Conservation (phyloP, 2,888 invertebrate species). For the Dasypogon diadema region DNA sequence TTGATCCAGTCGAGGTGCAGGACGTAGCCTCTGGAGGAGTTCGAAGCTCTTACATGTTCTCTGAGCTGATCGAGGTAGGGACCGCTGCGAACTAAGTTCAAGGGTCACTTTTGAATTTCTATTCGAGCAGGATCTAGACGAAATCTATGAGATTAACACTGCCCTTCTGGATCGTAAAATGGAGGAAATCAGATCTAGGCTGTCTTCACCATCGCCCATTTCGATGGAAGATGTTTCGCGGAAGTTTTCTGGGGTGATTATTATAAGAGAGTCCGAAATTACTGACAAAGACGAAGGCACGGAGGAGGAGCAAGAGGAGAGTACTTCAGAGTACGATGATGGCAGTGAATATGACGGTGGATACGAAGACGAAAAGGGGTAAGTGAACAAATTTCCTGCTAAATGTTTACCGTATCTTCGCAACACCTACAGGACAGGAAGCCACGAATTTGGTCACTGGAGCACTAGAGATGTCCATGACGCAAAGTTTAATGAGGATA, state of each 20-base stretch:
- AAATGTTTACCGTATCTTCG: too few species aligned
- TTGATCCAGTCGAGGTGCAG: conserved; percentile 9
- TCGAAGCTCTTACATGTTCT: conserved; percentile 61
- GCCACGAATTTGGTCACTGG: conserved; percentile 71
- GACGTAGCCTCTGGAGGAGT: neutral
- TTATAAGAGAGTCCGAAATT: conserved; percentile 56
- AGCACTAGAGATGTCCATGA: conserved; percentile 81
- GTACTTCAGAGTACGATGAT: conserved; percentile 52
- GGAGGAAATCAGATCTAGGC: conserved; percentile 62
- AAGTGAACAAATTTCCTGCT: too few species aligned
- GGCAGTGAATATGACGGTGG: neutral
- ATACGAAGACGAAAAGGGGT: conserved; percentile 28
- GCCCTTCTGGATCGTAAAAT: conserved; percentile 62
- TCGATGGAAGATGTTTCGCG: conserved; percentile 53
- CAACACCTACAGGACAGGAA: neutral
- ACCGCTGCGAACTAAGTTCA: too few species aligned
- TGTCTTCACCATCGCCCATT: conserved; percentile 58
- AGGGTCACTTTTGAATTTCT: too few species aligned
- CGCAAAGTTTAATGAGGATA: conserved; percentile 87
- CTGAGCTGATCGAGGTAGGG: conserved; percentile 63
- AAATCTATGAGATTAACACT: conserved; percentile 58
- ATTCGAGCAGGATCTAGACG: conserved; percentile 52
- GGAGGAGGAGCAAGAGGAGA: conserved; percentile 46
- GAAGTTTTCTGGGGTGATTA: conserved; percentile 56
- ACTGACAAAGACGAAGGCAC: neutral